Conservation (phyloP, 1,140 invertebrate species). For the Drosophila ogumai region DNA sequence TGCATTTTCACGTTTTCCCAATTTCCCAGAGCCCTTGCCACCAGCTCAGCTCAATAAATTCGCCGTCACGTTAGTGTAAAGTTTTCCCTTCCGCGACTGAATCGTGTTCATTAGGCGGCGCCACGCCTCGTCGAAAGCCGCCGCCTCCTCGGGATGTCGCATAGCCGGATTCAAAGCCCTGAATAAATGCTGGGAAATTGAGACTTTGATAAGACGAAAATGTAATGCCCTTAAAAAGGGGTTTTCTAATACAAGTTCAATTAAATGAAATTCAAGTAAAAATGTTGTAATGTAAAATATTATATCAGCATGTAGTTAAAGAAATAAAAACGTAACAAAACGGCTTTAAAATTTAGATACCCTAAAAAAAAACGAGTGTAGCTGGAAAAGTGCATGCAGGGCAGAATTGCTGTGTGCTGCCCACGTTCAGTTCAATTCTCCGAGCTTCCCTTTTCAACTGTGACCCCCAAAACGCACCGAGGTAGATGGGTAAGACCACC, state of each 20-base stretch:
- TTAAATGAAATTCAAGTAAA: not conserved
- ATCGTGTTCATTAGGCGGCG: constrained; percentile 44
- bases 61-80: constrained; percentile 52
- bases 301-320: not conserved
- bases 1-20: constrained; percentile 28
- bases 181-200: constrained; percentile 1
- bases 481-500: not conserved
- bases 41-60: constrained; percentile 49
- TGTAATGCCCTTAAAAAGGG: constrained; percentile 1
- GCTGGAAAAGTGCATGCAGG: constrained; percentile 34
- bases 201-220: not conserved
- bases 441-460: constrained; percentile 48
- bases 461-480: constrained; percentile 20
- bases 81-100: constrained; percentile 40
- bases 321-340: not conserved
- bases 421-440: constrained; percentile 40
- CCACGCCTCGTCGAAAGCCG: constrained; percentile 28
- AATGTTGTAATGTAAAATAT: not conserved
- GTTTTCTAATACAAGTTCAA: not conserved
- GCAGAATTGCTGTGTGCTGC: constrained; percentile 28
- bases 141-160: constrained; percentile 5
- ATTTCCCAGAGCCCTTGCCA: constrained; percentile 24
- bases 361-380: not conserved
- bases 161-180: constrained; percentile 6
- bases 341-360: not conserved